Percentiles rank a stretch among this genome's conserved stretches.
Conservation (phyloP, 1,140 invertebrate species). For the Bombus breviceps region DNA sequence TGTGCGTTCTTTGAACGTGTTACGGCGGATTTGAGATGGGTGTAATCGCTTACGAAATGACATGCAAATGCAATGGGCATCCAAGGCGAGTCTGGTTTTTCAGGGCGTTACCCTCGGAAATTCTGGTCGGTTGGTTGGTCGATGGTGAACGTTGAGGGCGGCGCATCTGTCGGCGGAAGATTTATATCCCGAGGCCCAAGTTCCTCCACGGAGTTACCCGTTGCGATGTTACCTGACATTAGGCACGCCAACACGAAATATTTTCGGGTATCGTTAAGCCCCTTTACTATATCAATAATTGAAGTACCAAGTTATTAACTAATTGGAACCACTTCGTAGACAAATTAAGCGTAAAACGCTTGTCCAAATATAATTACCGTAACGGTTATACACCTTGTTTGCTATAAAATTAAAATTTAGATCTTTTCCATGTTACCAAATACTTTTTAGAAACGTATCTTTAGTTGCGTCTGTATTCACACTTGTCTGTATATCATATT, state of each 20-base stretch:
- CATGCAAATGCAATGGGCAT: conserved; percentile 74
- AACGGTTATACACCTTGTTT: neutral
- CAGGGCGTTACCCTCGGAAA: conserved; percentile 76
- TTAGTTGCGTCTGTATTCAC: no score
- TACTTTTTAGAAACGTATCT: no score
- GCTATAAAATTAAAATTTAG: neutral
- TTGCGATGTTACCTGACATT: conserved; percentile 49
- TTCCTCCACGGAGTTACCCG: conserved; percentile 58
- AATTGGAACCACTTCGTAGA: neutral
- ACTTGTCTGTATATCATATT: neutral
- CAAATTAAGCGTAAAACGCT: neutral
- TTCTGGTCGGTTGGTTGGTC: conserved; percentile 77
- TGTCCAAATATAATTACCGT: neutral
- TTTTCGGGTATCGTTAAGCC: conserved; percentile 40
- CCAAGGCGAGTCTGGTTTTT: conserved; percentile 67
- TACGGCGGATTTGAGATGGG: conserved; percentile 13
- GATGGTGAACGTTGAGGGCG: conserved; percentile 74
- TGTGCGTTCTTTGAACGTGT: neutral
- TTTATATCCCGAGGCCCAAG: conserved; percentile 75
- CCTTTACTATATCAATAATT: neutral
- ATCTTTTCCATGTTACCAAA: no score
- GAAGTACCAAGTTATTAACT: neutral
- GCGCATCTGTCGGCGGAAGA: conserved; percentile 78
- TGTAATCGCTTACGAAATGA: conserved; percentile 71
- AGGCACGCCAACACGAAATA: conserved; percentile 52